Percentiles rank a stretch among this genome's conserved stretches.
phyloP scores from a whole-genome alignment of 2,113 vertebrate species.

The Triplophysa rosa region DNA sequence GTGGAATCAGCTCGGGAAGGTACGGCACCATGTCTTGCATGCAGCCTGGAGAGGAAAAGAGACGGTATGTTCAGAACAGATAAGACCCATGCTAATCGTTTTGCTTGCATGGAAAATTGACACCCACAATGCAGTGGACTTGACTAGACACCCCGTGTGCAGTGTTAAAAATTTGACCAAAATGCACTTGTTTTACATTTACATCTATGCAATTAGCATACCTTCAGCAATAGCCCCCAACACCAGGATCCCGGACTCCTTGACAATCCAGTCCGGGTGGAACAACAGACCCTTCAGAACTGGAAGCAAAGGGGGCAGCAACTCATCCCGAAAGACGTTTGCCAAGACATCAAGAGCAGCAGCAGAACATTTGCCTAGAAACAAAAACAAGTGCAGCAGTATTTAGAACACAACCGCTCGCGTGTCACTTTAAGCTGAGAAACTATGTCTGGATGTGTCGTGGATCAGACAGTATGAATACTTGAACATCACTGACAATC shows the following conservation, averaged over 20 bases:
- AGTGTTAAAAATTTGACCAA: no score
- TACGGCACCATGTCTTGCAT: conserved; percentile 97
- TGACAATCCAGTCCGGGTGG: conserved; percentile 71
- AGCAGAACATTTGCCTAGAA: conserved; percentile 87
- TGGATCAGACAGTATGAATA: conserved; percentile 59
- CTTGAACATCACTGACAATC: conserved; percentile 46
- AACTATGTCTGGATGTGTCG: background rate
- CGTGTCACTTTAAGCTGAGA: no score
- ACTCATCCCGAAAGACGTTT: conserved; percentile 90
- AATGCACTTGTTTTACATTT: background rate
- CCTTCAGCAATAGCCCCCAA: conserved; percentile 53
- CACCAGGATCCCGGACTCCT: conserved; percentile 68
- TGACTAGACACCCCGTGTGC: no score
- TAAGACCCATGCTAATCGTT: background rate
- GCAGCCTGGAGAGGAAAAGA: conserved; percentile 74
- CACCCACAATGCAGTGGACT: no score
- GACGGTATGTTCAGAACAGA: no score
- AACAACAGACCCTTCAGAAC: conserved; percentile 92
- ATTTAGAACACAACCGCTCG: background rate
- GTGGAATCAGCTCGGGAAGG: conserved; percentile 90
- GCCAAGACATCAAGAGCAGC: conserved; percentile 89
- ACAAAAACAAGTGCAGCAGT: background rate
- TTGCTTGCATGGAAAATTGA: background rate
- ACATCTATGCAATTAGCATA: background rate
- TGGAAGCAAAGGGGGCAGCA: conserved; percentile 88